These are phyloP conservation scores for Silurus glanis DNA, from an alignment of 2,113 vertebrate species.

Conservation along the genomic window DNA sequence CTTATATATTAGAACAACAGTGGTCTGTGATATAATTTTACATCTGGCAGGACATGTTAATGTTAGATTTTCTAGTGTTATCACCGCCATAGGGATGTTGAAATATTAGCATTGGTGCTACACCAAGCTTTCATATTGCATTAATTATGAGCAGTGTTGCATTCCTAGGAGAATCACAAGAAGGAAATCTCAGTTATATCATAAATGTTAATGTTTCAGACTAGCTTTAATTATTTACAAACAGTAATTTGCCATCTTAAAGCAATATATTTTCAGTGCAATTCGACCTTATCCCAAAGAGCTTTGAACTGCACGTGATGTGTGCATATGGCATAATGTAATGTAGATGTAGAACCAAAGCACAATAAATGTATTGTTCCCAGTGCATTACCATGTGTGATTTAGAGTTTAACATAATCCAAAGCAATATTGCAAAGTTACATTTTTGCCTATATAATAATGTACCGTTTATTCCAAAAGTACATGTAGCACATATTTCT, in stretches of 20 bases:
- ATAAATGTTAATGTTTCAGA: slow-evolving; percentile 16
- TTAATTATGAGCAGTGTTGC: slow-evolving; percentile 4
- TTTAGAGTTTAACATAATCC: neutral
- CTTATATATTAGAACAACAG: neutral
- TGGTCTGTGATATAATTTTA: neutral
- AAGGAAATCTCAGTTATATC: neutral
- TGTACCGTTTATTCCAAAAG: neutral
- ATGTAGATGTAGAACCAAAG: neutral
- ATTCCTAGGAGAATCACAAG: slow-evolving; percentile 7
- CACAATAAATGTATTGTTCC: neutral
- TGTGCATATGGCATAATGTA: neutral
- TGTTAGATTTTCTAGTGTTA: neutral
- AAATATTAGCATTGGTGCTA: neutral
- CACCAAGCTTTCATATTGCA: neutral
- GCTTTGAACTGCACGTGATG: neutral
- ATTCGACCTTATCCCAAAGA: neutral
- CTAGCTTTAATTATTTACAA: slow-evolving; percentile 22
- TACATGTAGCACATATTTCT: neutral
- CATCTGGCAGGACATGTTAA: neutral
- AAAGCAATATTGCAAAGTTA: neutral
- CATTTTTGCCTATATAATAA: neutral
- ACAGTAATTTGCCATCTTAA: slow-evolving; percentile 5
- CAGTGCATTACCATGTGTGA: neutral
- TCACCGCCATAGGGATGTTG: neutral
- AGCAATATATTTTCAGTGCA: neutral